A percentile compares a stretch with the other conserved stretches of the same genome.
Evolutionary conservation across 2,113 vertebrate genomes (phyloP).

Genomic region (Athene cunicularia): DNA sequence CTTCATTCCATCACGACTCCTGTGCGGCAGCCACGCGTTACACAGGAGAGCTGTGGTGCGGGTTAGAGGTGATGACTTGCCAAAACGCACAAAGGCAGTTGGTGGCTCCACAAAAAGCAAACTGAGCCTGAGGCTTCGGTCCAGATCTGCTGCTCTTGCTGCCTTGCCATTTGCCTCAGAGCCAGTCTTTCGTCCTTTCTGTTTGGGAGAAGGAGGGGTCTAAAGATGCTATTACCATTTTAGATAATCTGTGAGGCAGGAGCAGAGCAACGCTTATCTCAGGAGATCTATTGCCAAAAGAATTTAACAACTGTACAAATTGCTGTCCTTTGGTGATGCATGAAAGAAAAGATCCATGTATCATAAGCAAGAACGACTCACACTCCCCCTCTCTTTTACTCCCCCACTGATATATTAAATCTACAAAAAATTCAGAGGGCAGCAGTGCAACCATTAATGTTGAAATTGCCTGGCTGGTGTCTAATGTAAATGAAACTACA

Average conservation of each 20-base stretch:
- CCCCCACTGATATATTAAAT: conserved; percentile 37
- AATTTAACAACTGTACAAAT: background rate
- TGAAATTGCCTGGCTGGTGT: background rate
- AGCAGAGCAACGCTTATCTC: background rate
- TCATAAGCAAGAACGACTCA: background rate
- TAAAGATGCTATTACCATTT: background rate
- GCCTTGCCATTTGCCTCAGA: background rate
- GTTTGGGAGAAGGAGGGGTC: background rate
- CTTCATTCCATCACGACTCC: background rate
- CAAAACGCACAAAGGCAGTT: background rate
- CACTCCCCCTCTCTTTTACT: background rate
- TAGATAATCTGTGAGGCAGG: background rate
- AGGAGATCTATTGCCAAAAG: background rate
- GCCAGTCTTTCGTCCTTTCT: background rate
- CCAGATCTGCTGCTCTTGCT: background rate
- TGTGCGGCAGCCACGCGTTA: fast-evolving
- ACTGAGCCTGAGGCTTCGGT: background rate
- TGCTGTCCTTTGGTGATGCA: background rate
- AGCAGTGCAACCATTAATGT: background rate
- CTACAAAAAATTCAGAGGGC: conserved; percentile 35
- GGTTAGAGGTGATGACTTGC: background rate
- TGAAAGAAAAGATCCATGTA: background rate
- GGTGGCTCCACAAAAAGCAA: background rate
- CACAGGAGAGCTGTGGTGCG: background rate
- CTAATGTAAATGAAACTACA: conserved; percentile 55